These are phyloP conservation scores for fruit fly (Drosophila melanogaster) DNA, from an alignment of 1,140 invertebrate species.

Conservation along the genomic window Release_6_plus_ISO1_MT NC_004354.4:12286501-12287000, in stretches of 20 bases:
- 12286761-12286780: not conserved
- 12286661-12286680: constrained; percentile 98
- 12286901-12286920: constrained; percentile 98
- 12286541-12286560: constrained; percentile 98
- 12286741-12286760: not conserved
- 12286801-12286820: constrained; percentile 1
- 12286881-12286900: constrained; percentile 97
- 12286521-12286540: constrained; percentile 97
- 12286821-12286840: constrained; percentile 5
- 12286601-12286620: constrained; percentile 95
- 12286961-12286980: constrained; percentile 97
- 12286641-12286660: constrained; percentile 97
- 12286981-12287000: constrained; percentile 95
- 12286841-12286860: constrained; percentile 85
- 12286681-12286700: constrained; percentile 95
- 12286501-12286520: constrained; percentile 93
- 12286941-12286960: constrained; percentile 96
- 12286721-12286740: no score
- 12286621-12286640: constrained; percentile 96
- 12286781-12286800: constrained; percentile 27
- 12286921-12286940: constrained; percentile 97
- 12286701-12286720: constrained; percentile 91
- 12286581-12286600: constrained; percentile 92
- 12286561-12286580: constrained; percentile 91
- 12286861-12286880: constrained; percentile 98